Percentiles rank a stretch among this genome's conserved stretches.
Conservation (phyloP, 1,140 invertebrate species). For the Calephelis virginiensis region DNA sequence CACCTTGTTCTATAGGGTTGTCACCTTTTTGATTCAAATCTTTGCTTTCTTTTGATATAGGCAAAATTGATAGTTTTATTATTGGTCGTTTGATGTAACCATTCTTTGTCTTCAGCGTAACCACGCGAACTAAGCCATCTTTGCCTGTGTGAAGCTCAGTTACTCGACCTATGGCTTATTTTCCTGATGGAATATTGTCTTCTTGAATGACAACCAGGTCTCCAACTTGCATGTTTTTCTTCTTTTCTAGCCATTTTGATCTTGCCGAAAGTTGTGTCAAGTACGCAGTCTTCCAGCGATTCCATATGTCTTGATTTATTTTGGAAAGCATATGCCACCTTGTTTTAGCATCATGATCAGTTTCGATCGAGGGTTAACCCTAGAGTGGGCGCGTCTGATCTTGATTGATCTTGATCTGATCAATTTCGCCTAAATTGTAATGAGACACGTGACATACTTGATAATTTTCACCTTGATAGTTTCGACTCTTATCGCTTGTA, state of each 20-base stretch:
- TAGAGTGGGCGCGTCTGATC: conserved; percentile 43
- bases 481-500: no score
- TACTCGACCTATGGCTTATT: conserved; percentile 23
- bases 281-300: conserved; percentile 23
- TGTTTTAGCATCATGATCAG: conserved; percentile 21
- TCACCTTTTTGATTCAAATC: no score
- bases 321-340: conserved; percentile 20
- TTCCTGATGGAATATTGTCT: conserved; percentile 18
- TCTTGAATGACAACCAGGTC: conserved; percentile 21
- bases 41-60: no score
- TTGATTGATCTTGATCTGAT: no score
- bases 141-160: conserved; percentile 13
- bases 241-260: conserved; percentile 18
- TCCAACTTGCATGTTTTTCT: conserved; percentile 10
- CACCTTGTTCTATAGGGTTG: no score
- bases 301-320: conserved; percentile 23
- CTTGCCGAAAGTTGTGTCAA: conserved; percentile 16
- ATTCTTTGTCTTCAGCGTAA: neutral
- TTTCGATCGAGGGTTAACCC: conserved; percentile 17
- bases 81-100: no score
- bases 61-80: no score
- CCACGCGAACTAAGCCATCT: neutral
- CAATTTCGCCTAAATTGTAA: no score
- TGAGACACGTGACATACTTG: no score
- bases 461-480: no score